Evolutionary conservation across 2,888 invertebrate genomes (phyloP), one percentile per base, ranked within the genome.

Genomic region (Pristionchus entomophagus): DNA sequence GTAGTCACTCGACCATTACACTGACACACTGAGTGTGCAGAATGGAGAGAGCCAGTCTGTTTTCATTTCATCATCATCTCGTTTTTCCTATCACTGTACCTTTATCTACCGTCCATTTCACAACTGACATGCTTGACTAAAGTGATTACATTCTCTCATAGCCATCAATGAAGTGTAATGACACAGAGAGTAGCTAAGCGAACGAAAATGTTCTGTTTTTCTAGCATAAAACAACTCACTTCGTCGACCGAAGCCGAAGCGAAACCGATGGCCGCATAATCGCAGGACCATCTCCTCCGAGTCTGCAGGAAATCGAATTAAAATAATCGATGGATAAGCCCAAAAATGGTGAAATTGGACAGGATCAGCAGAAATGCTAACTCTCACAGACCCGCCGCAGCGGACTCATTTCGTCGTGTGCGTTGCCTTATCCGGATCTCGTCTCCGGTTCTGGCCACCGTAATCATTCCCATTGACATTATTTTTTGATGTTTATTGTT

Each of bases 251-350:
- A 73, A 73, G 10, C 73, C 73, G 45, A 73, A 26, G 41, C 73
- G 73, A 73, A 73, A 73, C 2, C 73, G 41, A 26, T 73, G 73
- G 41, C 73, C 73, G 41, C 73, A 73, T 73, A 73, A 41, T 73
- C 73, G 73, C 73, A 73, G 73, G 12, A 73, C 73, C 73, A 73
- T 73, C 26, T 0, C 65, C 38, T 6, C 12, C n/a, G 10, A 26
- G 10, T 45, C 73, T 73, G 73, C 22, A 73, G 45, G 1, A 41
- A n/a, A 73, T 22, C 12, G n/a, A 1, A n/a, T 17, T 4, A 29
- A 73, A 73, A 10, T 10, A 26, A 73, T 73, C 8, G 12, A 41
- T 0, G 8, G 45, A 45, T n/a, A 73, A 32, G 19, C 14, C 12
- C 26, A 26, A 41, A 41, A 45, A 41, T 14, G 12, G 26, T 73